These are phyloP conservation scores for Terrapene triunguis DNA, from an alignment of 2,113 vertebrate species.

Conservation along the genomic window DNA sequence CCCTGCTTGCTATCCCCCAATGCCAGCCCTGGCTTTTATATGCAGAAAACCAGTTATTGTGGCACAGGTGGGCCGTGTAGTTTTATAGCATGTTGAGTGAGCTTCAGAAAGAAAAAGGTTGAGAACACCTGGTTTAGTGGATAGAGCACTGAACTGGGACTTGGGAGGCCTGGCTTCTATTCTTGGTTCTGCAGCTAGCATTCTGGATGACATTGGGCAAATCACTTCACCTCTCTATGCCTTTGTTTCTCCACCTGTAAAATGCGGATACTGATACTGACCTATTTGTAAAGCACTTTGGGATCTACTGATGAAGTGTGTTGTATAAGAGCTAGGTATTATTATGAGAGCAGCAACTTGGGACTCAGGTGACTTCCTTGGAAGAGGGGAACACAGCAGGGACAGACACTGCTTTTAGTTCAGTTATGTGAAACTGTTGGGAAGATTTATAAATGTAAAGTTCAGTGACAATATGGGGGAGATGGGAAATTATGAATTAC, in stretches of 20 bases:
- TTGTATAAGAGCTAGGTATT: not conserved
- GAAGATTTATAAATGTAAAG: not conserved
- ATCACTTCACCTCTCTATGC: not conserved
- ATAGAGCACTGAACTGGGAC: not conserved
- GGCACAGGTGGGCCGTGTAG: too few relatives aligned
- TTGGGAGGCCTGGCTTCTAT: not conserved
- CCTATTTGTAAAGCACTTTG: not conserved
- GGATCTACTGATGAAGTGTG: not conserved
- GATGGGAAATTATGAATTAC: not conserved
- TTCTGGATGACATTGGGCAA: not conserved
- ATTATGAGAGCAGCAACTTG: not conserved
- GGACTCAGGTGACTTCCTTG: not conserved
- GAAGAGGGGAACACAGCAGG: not conserved
- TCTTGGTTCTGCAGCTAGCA: not conserved
- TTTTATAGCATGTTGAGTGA: too few relatives aligned
- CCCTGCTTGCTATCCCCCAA: too few relatives aligned
- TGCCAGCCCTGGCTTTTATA: too few relatives aligned
- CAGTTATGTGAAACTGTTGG: not conserved
- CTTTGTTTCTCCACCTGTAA: not conserved
- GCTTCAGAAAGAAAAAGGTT: too few relatives aligned
- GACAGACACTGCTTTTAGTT: not conserved
- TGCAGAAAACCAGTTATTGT: too few relatives aligned
- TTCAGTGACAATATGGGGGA: not conserved
- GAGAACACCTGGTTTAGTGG: not conserved
- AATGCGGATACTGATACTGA: not conserved